phyloP scores from a whole-genome alignment of 2,797 vertebrate genomes.

The Eulemur mongoz region DNA sequence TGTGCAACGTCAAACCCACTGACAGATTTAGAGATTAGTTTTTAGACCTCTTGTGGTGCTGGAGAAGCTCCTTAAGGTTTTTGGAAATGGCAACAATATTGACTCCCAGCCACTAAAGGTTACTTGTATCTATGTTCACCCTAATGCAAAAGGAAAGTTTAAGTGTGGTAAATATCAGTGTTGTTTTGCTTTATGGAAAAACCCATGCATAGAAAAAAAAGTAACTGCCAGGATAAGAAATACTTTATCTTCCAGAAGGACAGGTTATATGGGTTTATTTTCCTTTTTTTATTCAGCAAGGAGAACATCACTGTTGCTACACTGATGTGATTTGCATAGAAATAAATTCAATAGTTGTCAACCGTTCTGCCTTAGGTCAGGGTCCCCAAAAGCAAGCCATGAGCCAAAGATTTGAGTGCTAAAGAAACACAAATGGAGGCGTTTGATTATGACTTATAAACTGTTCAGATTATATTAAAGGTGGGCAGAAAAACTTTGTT shows the following conservation, averaged over 20 bases:
- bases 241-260: neutral
- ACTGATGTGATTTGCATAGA: neutral
- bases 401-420: neutral
- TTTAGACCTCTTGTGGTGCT: slow-evolving; percentile 49
- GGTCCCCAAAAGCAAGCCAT: neutral
- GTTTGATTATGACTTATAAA: neutral
- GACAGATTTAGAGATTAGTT: slow-evolving; percentile 74
- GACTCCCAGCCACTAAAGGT: slow-evolving; percentile 61
- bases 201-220: neutral
- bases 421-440: neutral
- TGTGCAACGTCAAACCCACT: neutral
- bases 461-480: neutral
- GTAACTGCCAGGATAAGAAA: neutral
- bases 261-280: neutral
- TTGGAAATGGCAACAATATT: slow-evolving; percentile 72
- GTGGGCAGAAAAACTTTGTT: neutral
- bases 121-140: slow-evolving; percentile 24
- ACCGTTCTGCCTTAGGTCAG: neutral
- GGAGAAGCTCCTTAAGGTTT: slow-evolving; percentile 53
- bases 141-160: slow-evolving; percentile 7
- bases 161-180: slow-evolving; percentile 58
- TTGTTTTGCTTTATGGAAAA: slow-evolving; percentile 63
- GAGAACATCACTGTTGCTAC: neutral
- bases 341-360: slow-evolving; percentile 3
- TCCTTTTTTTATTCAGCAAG: neutral